Evolutionary conservation across 2,113 vertebrate genomes (phyloP).

Genomic region (Dipodomys spectabilis): DNA sequence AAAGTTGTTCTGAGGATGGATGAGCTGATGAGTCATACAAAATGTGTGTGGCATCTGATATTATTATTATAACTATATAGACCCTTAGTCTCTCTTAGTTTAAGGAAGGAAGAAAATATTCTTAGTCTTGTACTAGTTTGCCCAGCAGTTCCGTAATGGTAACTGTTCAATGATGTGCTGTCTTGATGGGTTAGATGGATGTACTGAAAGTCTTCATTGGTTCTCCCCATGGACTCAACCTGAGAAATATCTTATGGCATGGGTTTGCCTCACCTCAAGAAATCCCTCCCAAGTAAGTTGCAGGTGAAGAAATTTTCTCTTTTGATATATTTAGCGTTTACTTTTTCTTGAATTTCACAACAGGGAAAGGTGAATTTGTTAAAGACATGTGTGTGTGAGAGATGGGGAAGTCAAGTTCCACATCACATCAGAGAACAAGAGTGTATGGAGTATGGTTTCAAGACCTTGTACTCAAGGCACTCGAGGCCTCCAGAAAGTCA

Average conservation of each 20-base stretch:
- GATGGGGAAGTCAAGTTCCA: background rate
- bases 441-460: background rate
- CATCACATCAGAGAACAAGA: fast-evolving
- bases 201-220: constrained; percentile 87
- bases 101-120: background rate
- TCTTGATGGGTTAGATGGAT: constrained; percentile 84
- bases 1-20: no score
- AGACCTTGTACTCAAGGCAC: fast-evolving
- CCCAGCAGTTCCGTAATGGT: background rate
- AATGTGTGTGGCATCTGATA: no score
- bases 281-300: constrained; percentile 87
- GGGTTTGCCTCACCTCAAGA: constrained; percentile 88
- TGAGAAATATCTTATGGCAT: constrained; percentile 90
- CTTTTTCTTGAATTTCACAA: background rate
- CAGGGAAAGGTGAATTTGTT: background rate
- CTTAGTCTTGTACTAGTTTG: background rate
- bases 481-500: background rate
- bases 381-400: background rate
- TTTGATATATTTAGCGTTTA: background rate
- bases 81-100: background rate
- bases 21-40: fast-evolving
- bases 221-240: constrained; percentile 87
- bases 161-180: background rate
- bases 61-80: fast-evolving
- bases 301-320: fast-evolving